These are phyloP conservation scores for Erannis defoliaria DNA, from an alignment of 2,888 invertebrate genomes.

Conservation along the genomic window DNA sequence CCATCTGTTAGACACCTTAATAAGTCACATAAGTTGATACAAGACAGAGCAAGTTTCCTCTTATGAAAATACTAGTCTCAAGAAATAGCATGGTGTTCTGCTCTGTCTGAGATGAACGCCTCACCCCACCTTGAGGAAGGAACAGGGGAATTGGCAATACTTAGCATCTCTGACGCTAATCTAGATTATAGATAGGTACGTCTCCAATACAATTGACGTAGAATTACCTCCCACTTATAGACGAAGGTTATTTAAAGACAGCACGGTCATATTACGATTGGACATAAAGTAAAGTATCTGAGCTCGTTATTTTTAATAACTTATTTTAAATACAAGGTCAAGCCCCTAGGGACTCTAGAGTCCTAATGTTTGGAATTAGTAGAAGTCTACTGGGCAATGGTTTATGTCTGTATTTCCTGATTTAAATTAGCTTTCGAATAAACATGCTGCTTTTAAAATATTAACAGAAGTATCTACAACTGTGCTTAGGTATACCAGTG, in stretches of 20 bases:
- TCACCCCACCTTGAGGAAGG: slow-evolving; percentile 5
- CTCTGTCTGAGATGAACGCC: neutral
- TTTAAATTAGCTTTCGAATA: too few species aligned
- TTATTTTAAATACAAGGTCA: neutral
- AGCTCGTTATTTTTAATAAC: neutral
- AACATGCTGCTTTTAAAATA: neutral
- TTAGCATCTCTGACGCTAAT: slow-evolving; percentile 26
- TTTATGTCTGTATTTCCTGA: neutral
- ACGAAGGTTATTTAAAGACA: slow-evolving; percentile 27
- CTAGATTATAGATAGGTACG: slow-evolving; percentile 11
- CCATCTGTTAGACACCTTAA: neutral
- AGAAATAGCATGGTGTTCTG: neutral
- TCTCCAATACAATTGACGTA: slow-evolving; percentile 32
- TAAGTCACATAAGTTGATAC: neutral
- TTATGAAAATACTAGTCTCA: neutral
- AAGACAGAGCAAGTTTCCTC: neutral
- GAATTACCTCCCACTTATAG: slow-evolving; percentile 28
- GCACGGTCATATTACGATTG: slow-evolving; percentile 21
- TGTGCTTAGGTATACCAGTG: neutral
- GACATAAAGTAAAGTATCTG: slow-evolving; percentile 8
- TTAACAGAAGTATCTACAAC: neutral
- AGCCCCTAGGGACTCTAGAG: too few species aligned
- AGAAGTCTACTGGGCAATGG: neutral
- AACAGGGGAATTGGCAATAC: slow-evolving; percentile 32
- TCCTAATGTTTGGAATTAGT: too few species aligned